Base-by-base conservation (phyloP, 2,113 vertebrate genomes). In the Amblyopsis rosae region DNA sequence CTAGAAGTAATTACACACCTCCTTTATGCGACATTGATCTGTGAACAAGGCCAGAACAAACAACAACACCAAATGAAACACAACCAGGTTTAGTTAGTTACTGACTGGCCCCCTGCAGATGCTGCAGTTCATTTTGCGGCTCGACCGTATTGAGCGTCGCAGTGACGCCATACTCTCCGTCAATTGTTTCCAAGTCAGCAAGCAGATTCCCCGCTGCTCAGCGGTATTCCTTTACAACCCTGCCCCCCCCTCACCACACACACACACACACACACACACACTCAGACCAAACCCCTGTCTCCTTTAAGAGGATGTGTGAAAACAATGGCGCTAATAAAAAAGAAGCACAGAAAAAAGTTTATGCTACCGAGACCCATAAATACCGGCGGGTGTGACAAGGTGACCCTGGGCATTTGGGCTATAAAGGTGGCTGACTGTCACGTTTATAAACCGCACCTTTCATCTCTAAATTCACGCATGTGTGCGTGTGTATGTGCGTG, bases 271-370 rank as follows among this genome's bases (percentile, higher is more conserved):
- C 8, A 12, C 48, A 8, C 48, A 8, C 55, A 1, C n/a, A 12
- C 71, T 68, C 63, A 76, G 2, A 26, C 26, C 26, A 26, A 26
- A 26, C 26, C 26, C 26, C 19, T 19, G 2, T 26, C 26, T 75
- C 74, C 75, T 80, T 79, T 85, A 62, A 3, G 73, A 84, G 86
- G 86, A 82, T 84, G 85, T 80, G 82, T 70, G 76, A 71, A 90
- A 86, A 89, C 87, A 90, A 90, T 79, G 58, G 78, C 32, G 70
- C 78, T 81, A 86, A 85, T 88, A 83, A 87, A 83, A 87, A 87
- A 84, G 86, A 74, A 67, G 58, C 67, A 68, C 59, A 57, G 76
- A 82, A 83, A 76, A 86, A 84, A 87, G 87, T 88, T 77, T 71
- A 63, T 76, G 79, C 70, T 69, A 57, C 75, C 9, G 49, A 0